phyloP scores from a whole-genome alignment of 2,888 invertebrate genomes.

The Ferrisia virgata region DNA sequence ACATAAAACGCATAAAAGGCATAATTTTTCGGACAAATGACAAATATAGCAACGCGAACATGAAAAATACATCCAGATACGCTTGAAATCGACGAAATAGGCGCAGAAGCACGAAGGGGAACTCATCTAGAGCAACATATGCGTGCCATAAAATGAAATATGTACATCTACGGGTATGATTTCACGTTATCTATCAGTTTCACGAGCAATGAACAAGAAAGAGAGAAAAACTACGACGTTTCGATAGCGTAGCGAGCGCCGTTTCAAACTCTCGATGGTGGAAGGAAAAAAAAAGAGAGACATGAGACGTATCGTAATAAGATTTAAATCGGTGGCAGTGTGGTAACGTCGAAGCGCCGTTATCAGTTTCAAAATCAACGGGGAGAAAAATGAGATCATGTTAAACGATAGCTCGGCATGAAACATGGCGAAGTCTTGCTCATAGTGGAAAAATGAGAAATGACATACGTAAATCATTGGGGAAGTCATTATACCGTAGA shows the following conservation, averaged over 20 bases:
- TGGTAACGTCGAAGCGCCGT: slow-evolving; percentile 35
- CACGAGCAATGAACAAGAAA: background rate
- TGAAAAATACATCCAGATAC: no score
- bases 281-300: background rate
- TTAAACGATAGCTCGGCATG: slow-evolving; percentile 43
- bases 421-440: slow-evolving; percentile 35
- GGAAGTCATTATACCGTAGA: slow-evolving; percentile 39
- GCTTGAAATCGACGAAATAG: no score
- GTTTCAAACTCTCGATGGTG: background rate
- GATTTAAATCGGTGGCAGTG: slow-evolving; percentile 41
- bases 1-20: no score
- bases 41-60: no score
- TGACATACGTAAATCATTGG: slow-evolving; percentile 42
- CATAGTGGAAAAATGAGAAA: slow-evolving; percentile 42
- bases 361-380: slow-evolving; percentile 42
- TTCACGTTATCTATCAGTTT: background rate
- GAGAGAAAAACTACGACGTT: background rate
- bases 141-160: background rate
- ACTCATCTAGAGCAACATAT: background rate
- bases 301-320: no score
- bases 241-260: background rate
- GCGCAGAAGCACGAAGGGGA: no score
- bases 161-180: background rate
- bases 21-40: no score
- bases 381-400: slow-evolving; percentile 43